Base-by-base conservation (phyloP, 1,140 invertebrate species). In the Maconellicoccus hirsutus region DNA sequence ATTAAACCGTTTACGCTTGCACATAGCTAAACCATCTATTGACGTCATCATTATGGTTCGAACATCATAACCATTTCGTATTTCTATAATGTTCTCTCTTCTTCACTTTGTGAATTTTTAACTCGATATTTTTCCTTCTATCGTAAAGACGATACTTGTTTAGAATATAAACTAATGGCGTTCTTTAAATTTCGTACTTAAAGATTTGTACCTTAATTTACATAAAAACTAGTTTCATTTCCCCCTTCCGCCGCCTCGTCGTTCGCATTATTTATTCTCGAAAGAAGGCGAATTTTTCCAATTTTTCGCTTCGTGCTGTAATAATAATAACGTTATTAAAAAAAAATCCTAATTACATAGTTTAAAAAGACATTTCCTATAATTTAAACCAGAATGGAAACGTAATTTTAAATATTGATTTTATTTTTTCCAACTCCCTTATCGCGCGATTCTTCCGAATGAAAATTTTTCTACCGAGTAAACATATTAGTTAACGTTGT, bases 401-500 rank as follows among this genome's bases (percentile, higher is more conserved):
- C 2, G 42, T 16, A 52, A 52, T 52, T 52, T 52, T 52, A 52
- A 52, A 52, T 52, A 52, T 52, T 16, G 42, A 52, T 52, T 52
- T 52, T 52, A 8, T 19, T 14, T 52, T 52, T 16, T 14, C 42
- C 16, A 8, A 8, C 42, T 8, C n/a, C n/a, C 42, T 69, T 69
- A 23, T 25, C 63, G 12, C 23, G 63, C 63, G 22, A 26, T 69
- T 22, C 63, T 69, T 69, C 23, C 2, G 27, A 29, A n/a, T n/a
- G n/a, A n/a, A n/a, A 25, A 69, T 69, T 69, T 29, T 61, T 21
- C 39, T 12, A n/a, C n/a, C n/a, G 39, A 10, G n/a, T 12, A 52
- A 52, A 52, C n/a, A 10, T n/a, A 12, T 61, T 21, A 21, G n/a
- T 61, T 61, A 21, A 23, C 59, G n/a, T 71, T 66, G 59, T 70